Conservation (phyloP, 92 coral and sea anemone species). For the Epizoanthus ramosus region DNA sequence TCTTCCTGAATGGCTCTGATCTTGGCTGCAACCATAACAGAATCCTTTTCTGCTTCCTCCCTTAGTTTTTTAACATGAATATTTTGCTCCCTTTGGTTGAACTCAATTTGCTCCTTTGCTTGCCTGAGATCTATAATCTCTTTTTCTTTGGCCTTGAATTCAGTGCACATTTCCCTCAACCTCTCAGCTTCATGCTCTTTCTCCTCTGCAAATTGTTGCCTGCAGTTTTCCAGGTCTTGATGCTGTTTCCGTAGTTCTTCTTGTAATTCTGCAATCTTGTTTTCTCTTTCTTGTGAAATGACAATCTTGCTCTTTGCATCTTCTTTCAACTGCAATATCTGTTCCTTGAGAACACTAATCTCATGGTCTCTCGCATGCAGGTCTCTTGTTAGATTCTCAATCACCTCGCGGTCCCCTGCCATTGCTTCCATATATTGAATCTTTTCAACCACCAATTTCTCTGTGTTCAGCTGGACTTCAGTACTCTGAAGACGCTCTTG, state of each 20-base stretch:
- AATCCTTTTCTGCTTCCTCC: constrained; percentile 55
- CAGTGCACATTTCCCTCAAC: constrained; percentile 34
- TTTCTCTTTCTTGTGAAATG: constrained; percentile 11
- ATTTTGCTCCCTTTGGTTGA: constrained; percentile 33
- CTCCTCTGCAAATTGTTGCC: constrained; percentile 53
- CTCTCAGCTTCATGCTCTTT: constrained; percentile 45
- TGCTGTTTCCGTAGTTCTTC: constrained; percentile 50
- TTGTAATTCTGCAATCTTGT: constrained; percentile 28
- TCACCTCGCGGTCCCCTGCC: constrained; percentile 69
- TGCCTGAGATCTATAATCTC: constrained; percentile 43
- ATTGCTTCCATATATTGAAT: constrained; percentile 70
- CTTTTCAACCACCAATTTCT: constrained; percentile 72
- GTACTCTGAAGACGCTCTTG: constrained; percentile 68
- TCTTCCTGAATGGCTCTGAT: constrained; percentile 51
- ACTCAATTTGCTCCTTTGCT: constrained; percentile 5
- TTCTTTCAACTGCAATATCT: constrained; percentile 50
- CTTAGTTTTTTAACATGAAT: constrained; percentile 45
- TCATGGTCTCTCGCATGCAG: constrained; percentile 62
- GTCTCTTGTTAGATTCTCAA: constrained; percentile 68
- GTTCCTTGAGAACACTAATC: constrained; percentile 42
- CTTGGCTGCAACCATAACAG: constrained; percentile 46
- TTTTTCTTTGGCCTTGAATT: constrained; percentile 53
- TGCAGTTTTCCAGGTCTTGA: constrained; percentile 2
- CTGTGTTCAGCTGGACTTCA: constrained; percentile 70
- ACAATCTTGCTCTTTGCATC: constrained; percentile 27